phyloP scores from a whole-genome alignment of 2,888 invertebrate species.

The Cenopis cana region DNA sequence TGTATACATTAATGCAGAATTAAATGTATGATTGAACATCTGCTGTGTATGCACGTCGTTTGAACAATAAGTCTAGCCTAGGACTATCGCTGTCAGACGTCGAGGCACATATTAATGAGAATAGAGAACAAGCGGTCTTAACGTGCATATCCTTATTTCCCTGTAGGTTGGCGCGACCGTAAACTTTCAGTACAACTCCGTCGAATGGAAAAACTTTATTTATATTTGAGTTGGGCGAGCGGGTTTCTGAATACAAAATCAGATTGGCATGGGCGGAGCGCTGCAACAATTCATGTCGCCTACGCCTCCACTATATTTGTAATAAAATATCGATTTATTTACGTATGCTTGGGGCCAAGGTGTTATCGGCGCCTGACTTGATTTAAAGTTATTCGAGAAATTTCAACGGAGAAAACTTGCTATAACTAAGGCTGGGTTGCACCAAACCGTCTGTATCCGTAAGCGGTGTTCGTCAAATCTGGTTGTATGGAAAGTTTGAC shows the following conservation, averaged over 20 bases:
- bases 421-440: too few relatives aligned
- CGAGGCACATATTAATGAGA: slow-evolving; percentile 63
- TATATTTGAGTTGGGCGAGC: slow-evolving; percentile 75
- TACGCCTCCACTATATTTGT: slow-evolving; percentile 31
- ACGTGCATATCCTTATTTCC: slow-evolving; percentile 75
- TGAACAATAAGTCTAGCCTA: not conserved
- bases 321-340: slow-evolving; percentile 42
- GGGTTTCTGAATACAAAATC: slow-evolving; percentile 78
- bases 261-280: slow-evolving; percentile 56
- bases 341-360: slow-evolving; percentile 22
- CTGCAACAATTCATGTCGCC: slow-evolving; percentile 44
- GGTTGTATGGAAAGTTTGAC: too few relatives aligned
- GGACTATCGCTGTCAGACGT: slow-evolving; percentile 46
- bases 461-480: too few relatives aligned
- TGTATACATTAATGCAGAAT: not conserved
- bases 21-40: not conserved
- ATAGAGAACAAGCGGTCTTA: slow-evolving; percentile 47
- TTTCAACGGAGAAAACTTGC: not conserved
- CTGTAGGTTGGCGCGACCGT: slow-evolving; percentile 65
- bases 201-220: slow-evolving; percentile 81
- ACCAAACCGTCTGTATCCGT: too few relatives aligned
- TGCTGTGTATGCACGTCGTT: not conserved
- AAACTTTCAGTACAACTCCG: slow-evolving; percentile 71
- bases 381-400: slow-evolving; percentile 27
- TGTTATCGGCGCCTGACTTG: slow-evolving; percentile 20